Evolutionary conservation across 2,888 invertebrate species (phyloP).

Genomic region (Eumacrocentrus americanus): DNA sequence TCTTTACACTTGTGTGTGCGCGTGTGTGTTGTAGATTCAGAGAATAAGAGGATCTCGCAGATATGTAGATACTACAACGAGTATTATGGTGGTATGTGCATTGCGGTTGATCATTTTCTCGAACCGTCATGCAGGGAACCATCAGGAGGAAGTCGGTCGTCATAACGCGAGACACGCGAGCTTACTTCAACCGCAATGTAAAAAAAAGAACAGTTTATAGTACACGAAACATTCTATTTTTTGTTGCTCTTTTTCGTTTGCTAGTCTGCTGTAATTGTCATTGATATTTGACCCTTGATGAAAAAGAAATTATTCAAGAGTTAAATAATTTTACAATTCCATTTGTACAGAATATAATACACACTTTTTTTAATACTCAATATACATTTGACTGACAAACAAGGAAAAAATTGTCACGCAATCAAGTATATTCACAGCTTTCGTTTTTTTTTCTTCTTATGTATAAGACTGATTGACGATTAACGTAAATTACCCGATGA

Average conservation of each 20-base stretch:
- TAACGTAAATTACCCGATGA: not conserved
- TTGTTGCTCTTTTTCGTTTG: not conserved
- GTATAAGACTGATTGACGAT: too few relatives aligned
- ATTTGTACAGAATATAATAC: not conserved
- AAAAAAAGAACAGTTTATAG: not conserved
- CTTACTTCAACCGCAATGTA: constrained; percentile 1
- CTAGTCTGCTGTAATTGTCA: not conserved
- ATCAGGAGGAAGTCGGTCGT: constrained; percentile 18
- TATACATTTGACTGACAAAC: too few relatives aligned
- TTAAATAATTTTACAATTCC: not conserved
- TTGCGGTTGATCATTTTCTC: too few relatives aligned
- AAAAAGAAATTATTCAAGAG: not conserved
- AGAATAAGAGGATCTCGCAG: too few relatives aligned
- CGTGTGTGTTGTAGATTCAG: too few relatives aligned
- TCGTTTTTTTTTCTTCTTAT: too few relatives aligned
- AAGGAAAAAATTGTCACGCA: not conserved
- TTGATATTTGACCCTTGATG: not conserved
- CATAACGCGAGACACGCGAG: constrained; percentile 18
- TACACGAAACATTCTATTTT: not conserved
- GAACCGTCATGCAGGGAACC: constrained; percentile 11
- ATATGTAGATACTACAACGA: too few relatives aligned
- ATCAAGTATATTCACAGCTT: not conserved
- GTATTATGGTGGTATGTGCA: too few relatives aligned
- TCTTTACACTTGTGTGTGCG: too few relatives aligned
- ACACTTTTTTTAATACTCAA: too few relatives aligned